Percentiles rank a stretch among this genome's conserved stretches.
These are phyloP conservation scores for Diorhabda carinulata DNA, from an alignment of 1,140 invertebrate genomes.

Conservation along the genomic window DNA sequence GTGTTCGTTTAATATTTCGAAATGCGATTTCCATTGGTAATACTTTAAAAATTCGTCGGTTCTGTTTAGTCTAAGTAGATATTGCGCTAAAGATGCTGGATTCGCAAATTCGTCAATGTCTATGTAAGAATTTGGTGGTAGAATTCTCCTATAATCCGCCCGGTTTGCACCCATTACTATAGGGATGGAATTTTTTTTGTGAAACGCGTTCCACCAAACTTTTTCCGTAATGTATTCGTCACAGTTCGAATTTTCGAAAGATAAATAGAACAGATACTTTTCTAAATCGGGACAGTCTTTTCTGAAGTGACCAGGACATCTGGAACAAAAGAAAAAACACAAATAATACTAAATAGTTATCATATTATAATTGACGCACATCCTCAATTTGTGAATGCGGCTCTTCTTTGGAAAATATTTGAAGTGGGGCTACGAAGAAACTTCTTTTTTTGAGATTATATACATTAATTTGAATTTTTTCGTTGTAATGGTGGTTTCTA, in stretches of 20 bases:
- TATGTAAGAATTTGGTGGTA: slow-evolving; percentile 66
- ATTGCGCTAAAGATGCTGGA: slow-evolving; percentile 59
- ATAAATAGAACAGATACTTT: slow-evolving; percentile 69
- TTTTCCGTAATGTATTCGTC: slow-evolving; percentile 71
- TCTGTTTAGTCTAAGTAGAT: slow-evolving; percentile 56
- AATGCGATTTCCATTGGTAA: slow-evolving; percentile 66
- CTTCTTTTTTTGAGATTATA: too few species aligned
- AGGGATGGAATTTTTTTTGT: slow-evolving; percentile 61
- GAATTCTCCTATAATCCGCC: slow-evolving; percentile 51
- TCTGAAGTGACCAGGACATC: slow-evolving; percentile 60
- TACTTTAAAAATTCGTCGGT: slow-evolving; percentile 58
- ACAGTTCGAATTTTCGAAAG: slow-evolving; percentile 72
- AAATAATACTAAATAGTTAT: too few species aligned
- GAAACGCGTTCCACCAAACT: slow-evolving; percentile 61
- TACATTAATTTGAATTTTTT: too few species aligned
- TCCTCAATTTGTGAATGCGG: too few species aligned
- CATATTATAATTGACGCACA: too few species aligned
- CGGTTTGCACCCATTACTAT: slow-evolving; percentile 62
- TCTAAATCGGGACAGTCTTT: slow-evolving; percentile 55
- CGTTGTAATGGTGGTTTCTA: too few species aligned
- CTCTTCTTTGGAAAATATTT: too few species aligned
- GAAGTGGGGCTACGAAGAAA: too few species aligned
- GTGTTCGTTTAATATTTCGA: slow-evolving; percentile 67
- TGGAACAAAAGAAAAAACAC: slow-evolving; percentile 40
- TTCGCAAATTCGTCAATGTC: slow-evolving; percentile 69